Evolutionary conservation across 2,113 vertebrate species (phyloP).

Genomic region (Sterna hirundo): DNA sequence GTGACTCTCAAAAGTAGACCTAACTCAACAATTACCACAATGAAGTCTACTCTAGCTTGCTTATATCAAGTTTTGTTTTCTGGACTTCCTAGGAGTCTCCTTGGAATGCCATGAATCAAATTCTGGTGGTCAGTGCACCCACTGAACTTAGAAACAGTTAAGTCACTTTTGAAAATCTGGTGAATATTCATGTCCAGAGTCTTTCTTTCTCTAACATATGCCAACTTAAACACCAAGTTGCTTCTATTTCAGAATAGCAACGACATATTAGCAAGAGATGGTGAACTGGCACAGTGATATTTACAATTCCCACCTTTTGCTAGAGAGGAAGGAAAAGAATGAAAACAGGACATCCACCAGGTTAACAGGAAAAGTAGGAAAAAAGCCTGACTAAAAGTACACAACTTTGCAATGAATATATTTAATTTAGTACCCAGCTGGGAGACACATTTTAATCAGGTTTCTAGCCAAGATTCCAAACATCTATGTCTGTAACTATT

Average conservation of each 20-base stretch:
- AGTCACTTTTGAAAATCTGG: neutral
- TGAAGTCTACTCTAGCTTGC: neutral
- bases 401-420: neutral
- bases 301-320: constrained; percentile 22
- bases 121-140: neutral
- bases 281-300: neutral
- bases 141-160: neutral
- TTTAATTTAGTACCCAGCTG: neutral
- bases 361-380: constrained; percentile 14
- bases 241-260: neutral
- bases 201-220: neutral
- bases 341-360: constrained; percentile 42
- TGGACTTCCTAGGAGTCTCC: neutral
- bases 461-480: neutral
- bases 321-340: constrained; percentile 38
- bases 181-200: neutral
- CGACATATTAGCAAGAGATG: neutral
- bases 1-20: neutral
- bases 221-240: neutral
- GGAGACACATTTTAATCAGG: neutral
- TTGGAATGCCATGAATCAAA: neutral
- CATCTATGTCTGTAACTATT: neutral
- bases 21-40: neutral
- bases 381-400: neutral
- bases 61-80: neutral